Base-by-base conservation (phyloP, 2,888 invertebrate species). In the Arctia plantaginis region DNA sequence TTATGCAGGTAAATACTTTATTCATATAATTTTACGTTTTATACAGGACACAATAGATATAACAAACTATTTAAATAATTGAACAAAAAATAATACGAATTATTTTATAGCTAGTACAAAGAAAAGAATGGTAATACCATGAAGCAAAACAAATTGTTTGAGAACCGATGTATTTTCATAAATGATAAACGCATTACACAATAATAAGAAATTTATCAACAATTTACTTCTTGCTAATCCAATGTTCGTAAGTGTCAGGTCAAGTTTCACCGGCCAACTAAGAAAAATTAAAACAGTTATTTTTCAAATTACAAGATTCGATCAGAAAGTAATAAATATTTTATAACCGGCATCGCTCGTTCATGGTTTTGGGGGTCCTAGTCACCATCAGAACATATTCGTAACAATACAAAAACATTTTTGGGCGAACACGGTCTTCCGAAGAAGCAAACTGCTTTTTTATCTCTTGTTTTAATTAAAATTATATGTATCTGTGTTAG, bases 1-100 rank as follows among this genome's bases (percentile, higher is more conserved):
- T 93, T 77, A 95, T 95, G 94, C 95, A 95, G 95, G 95, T 89
- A 35, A 44, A 73, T 62, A 27, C n/a, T 35, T 20, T 30, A 3
- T 23, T 35, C 15, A 59, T 27, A 13, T 59, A n/a, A 27, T 66
- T 66, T 33, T 44, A 13, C 23, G 55, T 71, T 51, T 33, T 62
- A 30, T 12, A 6, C 18, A 1, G 0, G 13, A n/a, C 12, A 27
- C 27, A 23, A 23, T 12, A 41, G 8, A 12, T 20, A 15, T 65
- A 35, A 35, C 18, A 65, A 65, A n/a, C 23, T 23, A 12, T 65
- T 66, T 39, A 12, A 51, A 23, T 51, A 51, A 51, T 7, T 51
- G 8, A 18, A 18, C 41, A 10, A 10, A 41, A 12, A 41, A 12
- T 41, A 12, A 41, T 12, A 41, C 12, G 12, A 1, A 12, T 12